These are phyloP conservation scores for Aleiodes leptofemur DNA, from an alignment of 2,888 invertebrate species.

Conservation along the genomic window DNA sequence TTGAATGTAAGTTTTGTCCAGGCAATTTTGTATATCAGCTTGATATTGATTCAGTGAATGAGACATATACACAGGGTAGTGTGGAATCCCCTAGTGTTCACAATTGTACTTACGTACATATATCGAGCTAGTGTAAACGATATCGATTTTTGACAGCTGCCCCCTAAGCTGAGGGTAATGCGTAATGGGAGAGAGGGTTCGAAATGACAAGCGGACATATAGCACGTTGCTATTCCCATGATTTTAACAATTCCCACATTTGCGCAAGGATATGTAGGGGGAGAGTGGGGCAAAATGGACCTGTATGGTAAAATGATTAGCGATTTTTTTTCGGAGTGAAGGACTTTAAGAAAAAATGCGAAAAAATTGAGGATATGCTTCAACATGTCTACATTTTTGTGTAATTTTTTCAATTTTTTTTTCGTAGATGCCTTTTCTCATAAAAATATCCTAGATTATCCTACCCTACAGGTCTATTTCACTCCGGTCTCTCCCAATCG, in stretches of 20 bases:
- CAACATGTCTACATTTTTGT: too few relatives aligned
- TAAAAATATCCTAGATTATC: too few relatives aligned
- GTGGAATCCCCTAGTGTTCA: slow-evolving; percentile 19
- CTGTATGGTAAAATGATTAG: too few relatives aligned
- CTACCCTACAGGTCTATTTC: too few relatives aligned
- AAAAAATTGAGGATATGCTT: too few relatives aligned
- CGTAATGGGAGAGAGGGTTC: slow-evolving; percentile 30
- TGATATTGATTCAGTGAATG: slow-evolving; percentile 67
- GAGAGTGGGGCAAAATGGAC: too few relatives aligned
- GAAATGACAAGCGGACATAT: slow-evolving; percentile 36
- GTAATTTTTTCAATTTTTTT: too few relatives aligned
- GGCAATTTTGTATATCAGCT: slow-evolving; percentile 48
- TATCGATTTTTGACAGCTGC: slow-evolving; percentile 75
- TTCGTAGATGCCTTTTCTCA: too few relatives aligned
- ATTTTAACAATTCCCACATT: background rate
- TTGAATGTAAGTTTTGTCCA: slow-evolving; percentile 1
- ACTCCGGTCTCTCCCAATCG: too few relatives aligned
- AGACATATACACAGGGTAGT: background rate
- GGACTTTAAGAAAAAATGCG: too few relatives aligned
- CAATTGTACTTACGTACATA: slow-evolving; percentile 42
- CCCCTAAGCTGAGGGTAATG: slow-evolving; percentile 46
- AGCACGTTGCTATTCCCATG: slow-evolving; percentile 4
- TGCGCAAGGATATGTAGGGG: background rate
- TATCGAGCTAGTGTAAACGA: slow-evolving; percentile 56
- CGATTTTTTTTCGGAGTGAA: too few relatives aligned